Evolutionary conservation across 53 echinoderm and acorn worm genomes (phyloP).

Genomic region (Arbacia lixula): DNA sequence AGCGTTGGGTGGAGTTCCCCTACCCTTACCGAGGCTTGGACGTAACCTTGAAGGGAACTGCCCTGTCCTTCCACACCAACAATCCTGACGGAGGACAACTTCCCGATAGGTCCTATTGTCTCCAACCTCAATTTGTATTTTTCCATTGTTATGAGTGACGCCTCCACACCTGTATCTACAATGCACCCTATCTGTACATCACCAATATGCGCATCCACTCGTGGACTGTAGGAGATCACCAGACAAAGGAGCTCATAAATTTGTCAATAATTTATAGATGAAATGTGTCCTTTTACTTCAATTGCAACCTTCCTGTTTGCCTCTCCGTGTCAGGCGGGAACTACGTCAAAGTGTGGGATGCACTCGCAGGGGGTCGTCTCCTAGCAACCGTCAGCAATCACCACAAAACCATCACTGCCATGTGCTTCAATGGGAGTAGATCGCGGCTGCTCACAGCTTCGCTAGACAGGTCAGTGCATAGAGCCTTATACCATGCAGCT

Average conservation of each 20-base stretch:
- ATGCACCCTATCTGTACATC: constrained; percentile 31
- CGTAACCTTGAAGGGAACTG: constrained; percentile 48
- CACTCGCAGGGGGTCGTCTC: constrained; percentile 87
- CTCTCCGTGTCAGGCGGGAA: constrained; percentile 70
- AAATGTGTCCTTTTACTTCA: too few relatives aligned
- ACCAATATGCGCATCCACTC: background rate
- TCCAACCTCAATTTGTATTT: constrained; percentile 21
- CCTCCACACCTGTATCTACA: constrained; percentile 53
- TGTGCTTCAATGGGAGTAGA: constrained; percentile 80
- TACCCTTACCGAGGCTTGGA: constrained; percentile 15
- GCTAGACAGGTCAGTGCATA: constrained; percentile 59
- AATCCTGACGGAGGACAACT: constrained; percentile 7
- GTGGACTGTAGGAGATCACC: constrained; percentile 39
- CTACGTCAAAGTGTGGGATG: constrained; percentile 98
- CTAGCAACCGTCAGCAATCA: constrained; percentile 89
- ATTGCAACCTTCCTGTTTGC: too few relatives aligned
- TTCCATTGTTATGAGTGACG: constrained; percentile 33
- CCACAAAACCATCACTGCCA: constrained; percentile 88
- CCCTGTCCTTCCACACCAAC: constrained; percentile 32
- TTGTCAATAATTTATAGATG: too few relatives aligned
- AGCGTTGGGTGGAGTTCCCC: constrained; percentile 10
- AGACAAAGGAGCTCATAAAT: too few relatives aligned
- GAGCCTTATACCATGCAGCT: background rate
- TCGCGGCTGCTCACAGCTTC: constrained; percentile 71
- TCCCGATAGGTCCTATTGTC: background rate